A percentile compares a stretch with the other conserved stretches of the same genome.
Conservation (phyloP, 2,113 vertebrate genomes). For the Halichoeres trimaculatus region DNA sequence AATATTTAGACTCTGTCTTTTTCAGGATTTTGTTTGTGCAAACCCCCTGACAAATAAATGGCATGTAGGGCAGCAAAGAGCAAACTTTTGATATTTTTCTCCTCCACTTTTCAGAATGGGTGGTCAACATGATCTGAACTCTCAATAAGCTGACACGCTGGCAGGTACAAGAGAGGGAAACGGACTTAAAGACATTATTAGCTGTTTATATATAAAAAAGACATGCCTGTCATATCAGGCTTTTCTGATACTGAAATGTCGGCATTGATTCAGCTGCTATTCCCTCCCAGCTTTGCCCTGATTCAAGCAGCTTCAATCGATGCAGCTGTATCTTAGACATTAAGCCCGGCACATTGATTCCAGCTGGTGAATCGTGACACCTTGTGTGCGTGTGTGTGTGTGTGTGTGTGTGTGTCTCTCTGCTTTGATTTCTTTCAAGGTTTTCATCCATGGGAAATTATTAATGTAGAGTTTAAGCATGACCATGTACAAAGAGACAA, state of each 20-base stretch:
- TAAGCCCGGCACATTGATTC: conserved; percentile 63
- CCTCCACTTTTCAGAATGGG: conserved; percentile 14
- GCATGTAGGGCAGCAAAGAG: background rate
- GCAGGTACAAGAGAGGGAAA: conserved; percentile 31
- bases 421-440: conserved; percentile 44
- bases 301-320: conserved; percentile 68
- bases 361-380: conserved; percentile 59
- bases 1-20: background rate
- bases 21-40: background rate
- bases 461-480: conserved; percentile 22
- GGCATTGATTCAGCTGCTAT: conserved; percentile 56
- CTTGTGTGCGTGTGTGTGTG: conserved; percentile 13
- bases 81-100: background rate
- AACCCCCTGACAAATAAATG: conserved; percentile 4
- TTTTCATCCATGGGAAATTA: conserved; percentile 8
- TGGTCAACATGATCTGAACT: conserved; percentile 48
- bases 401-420: conserved; percentile 5
- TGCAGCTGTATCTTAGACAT: conserved; percentile 68
- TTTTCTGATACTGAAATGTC: conserved; percentile 57
- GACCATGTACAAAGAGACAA: conserved; percentile 28
- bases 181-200: conserved; percentile 53
- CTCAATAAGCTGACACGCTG: conserved; percentile 35
- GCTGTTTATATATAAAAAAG: conserved; percentile 23
- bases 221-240: conserved; percentile 45
- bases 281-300: conserved; percentile 58